Evolutionary conservation across 2,888 invertebrate genomes (phyloP).

Genomic region (Biston stratarius): DNA sequence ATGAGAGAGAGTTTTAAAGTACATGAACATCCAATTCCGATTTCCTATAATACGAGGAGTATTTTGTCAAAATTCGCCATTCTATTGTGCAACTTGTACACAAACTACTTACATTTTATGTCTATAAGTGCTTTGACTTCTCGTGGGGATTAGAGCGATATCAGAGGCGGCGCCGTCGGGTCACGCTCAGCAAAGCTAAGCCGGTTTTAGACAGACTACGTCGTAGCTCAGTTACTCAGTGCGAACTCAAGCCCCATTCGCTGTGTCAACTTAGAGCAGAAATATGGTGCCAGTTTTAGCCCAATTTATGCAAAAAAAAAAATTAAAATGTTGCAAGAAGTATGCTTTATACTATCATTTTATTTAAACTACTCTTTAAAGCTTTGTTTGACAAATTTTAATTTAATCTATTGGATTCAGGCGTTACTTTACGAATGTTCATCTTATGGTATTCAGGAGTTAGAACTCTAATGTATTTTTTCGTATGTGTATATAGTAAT

Average conservation of each 20-base stretch:
- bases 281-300: constrained; percentile 26
- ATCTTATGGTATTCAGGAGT: too few species aligned
- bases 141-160: constrained; percentile 51
- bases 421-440: too few species aligned
- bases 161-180: constrained; percentile 47
- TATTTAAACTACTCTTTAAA: too few species aligned
- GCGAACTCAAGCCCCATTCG: constrained; percentile 45
- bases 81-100: constrained; percentile 47
- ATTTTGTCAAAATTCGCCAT: constrained; percentile 36
- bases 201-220: constrained; percentile 45
- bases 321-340: neutral
- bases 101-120: constrained; percentile 50
- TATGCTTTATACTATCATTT: neutral
- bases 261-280: constrained; percentile 35
- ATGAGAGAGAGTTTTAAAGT: constrained; percentile 29
- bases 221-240: constrained; percentile 43
- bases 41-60: constrained; percentile 7
- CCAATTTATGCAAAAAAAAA: constrained; percentile 14
- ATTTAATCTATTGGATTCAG: too few species aligned
- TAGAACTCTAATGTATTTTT: too few species aligned
- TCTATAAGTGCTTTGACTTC: constrained; percentile 51
- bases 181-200: constrained; percentile 51
- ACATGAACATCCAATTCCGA: constrained; percentile 2
- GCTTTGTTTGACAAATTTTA: too few species aligned
- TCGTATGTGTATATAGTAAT: too few species aligned